These are phyloP conservation scores for Ciona savignyi DNA, from an alignment of 23 tunicate genomes.

Conservation along the genomic window DNA sequence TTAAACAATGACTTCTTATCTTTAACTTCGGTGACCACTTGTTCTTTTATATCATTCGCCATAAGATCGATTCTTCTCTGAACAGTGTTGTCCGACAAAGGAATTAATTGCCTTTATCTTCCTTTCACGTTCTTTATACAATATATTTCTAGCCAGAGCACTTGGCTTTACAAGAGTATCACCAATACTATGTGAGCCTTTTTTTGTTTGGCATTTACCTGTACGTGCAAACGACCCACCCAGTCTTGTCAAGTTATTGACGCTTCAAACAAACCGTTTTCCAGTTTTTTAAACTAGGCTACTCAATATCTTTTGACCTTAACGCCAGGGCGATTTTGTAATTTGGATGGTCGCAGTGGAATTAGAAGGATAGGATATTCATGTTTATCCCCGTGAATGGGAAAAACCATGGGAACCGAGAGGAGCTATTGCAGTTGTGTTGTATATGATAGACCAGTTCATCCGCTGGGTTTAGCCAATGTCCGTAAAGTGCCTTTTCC, in stretches of 20 bases:
- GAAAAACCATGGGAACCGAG: too few species aligned
- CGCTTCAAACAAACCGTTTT: slow-evolving; percentile 22
- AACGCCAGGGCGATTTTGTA: slow-evolving; percentile 24
- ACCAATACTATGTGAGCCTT: slow-evolving; percentile 45
- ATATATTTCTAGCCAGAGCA: slow-evolving; percentile 21
- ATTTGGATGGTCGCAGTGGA: too few species aligned
- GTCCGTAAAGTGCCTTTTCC: too few species aligned
- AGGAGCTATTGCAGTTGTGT: too few species aligned
- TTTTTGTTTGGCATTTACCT: slow-evolving; percentile 23
- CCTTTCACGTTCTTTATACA: slow-evolving; percentile 12
- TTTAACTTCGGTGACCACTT: slow-evolving; percentile 14
- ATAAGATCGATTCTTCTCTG: slow-evolving; percentile 25
- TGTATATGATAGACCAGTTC: too few species aligned
- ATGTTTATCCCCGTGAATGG: too few species aligned
- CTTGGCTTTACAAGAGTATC: slow-evolving; percentile 53
- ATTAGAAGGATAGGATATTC: too few species aligned
- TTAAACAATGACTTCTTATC: slow-evolving; percentile 12
- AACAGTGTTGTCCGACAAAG: slow-evolving; percentile 28
- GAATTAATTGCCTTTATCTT: slow-evolving; percentile 7
- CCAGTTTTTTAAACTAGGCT: slow-evolving; percentile 22
- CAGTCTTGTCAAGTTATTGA: slow-evolving; percentile 25
- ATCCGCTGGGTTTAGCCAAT: too few species aligned
- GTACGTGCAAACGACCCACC: slow-evolving; percentile 13
- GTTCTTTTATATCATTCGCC: slow-evolving; percentile 14
- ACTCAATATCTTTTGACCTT: slow-evolving; percentile 4